Conservation (phyloP, 2,113 vertebrate species). For the Misgurnus mizolepis region DNA sequence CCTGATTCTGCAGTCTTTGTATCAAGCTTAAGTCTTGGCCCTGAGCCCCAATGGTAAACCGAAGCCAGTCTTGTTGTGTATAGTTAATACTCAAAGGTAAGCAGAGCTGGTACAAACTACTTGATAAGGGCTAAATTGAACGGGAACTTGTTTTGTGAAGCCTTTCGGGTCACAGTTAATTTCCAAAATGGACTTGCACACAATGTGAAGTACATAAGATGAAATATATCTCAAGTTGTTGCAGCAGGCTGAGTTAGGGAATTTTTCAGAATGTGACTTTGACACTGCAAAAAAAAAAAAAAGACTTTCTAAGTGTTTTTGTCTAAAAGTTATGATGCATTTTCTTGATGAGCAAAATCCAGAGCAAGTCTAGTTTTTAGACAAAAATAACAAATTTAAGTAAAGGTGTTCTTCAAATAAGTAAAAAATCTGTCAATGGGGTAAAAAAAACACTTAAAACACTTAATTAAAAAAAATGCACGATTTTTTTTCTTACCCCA, state of each 20-base stretch:
- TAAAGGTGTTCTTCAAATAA: no score
- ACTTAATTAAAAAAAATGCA: no score
- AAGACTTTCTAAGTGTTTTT: no score
- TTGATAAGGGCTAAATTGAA: constrained; percentile 19
- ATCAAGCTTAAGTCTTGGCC: constrained; percentile 38
- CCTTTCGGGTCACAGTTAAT: constrained; percentile 7
- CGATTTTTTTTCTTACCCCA: no score
- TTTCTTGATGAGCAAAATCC: no score
- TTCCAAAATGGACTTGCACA: not conserved
- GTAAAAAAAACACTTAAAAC: no score
- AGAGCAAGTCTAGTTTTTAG: no score
- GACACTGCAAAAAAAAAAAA: no score
- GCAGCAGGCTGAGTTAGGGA: not conserved
- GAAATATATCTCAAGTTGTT: not conserved
- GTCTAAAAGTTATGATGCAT: no score
- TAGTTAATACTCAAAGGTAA: constrained; percentile 35
- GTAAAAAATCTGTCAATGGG: no score
- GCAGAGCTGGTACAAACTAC: not conserved
- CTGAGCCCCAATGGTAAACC: constrained; percentile 30
- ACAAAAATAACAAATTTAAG: no score
- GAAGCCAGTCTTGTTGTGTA: constrained; percentile 20
- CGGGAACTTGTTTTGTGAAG: constrained; percentile 17
- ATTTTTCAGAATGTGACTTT: not conserved
- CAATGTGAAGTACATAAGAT: not conserved
- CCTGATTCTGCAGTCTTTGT: constrained; percentile 42